Evolutionary conservation across 2,888 invertebrate species (phyloP), one percentile per base, ranked within the genome.

Genomic region (Iphiclides podalirius): DNA sequence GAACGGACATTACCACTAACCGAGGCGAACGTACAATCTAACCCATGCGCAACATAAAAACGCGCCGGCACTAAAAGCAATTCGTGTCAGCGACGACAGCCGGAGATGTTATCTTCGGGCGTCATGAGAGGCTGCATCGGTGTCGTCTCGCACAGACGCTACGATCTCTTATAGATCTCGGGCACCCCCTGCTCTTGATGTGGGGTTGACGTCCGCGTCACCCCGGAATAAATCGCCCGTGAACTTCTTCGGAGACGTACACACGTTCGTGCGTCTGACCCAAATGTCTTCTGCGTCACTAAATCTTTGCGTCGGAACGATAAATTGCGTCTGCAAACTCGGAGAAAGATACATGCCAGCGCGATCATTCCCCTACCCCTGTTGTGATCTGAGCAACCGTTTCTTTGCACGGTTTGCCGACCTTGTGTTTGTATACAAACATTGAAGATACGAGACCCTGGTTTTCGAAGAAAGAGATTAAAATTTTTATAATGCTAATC

Each of bases 191-290:
- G 44, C 8, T 6, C 9, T 15, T 16, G 36, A 44, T 13, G 44
- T 36, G 17, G 33, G 31, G 13, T 9, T 17, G 45, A 45, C 37
- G n/a, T 17, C 20, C 44, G 9, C 36, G 7, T 14, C 9, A 28
- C 17, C 40, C 28, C 9, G n/a, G 17, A 42, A 48, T 31, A 48
- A 48, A 48, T 37, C 41, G 41, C 17, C 14, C 36, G 42, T 37
- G 17, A 48, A 48, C 4, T 28, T 42, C 37, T 47, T 48, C 31
- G 20, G 2, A 20, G 20, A 9, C 28, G 28, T 28, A 28, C 28
- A 41, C 35, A n/a, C n/a, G n/a, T n/a, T n/a, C n/a, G n/a, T n/a
- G n/a, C n/a, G n/a, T n/a, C n/a, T 34, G 47, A 40, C 40, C 39
- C 39, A 20, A 40, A 20, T n/a, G 39, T 34, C 34, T 12, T 11